These are phyloP conservation scores for Lacerta viridis DNA, from an alignment of 2,797 vertebrate genomes.

Conservation along the genomic window DNA sequence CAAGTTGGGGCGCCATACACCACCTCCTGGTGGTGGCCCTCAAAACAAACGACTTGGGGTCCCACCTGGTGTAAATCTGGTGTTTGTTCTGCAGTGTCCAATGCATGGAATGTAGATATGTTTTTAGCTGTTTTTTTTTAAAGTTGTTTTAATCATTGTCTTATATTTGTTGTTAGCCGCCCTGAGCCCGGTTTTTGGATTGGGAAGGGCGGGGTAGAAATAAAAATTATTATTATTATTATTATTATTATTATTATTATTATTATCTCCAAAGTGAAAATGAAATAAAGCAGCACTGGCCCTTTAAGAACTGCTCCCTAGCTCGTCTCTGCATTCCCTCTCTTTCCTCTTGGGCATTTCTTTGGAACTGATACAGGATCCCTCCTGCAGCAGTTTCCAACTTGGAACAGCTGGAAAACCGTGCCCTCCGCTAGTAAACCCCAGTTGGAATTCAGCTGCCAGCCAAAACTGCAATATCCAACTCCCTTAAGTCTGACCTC, in stretches of 20 bases:
- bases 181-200: too few relatives aligned
- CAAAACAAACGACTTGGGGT: neutral
- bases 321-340: neutral
- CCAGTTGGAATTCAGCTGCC: constrained; percentile 35
- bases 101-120: too few relatives aligned
- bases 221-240: too few relatives aligned
- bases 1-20: neutral
- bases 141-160: too few relatives aligned
- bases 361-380: constrained; percentile 29
- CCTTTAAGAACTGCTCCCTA: constrained; percentile 34
- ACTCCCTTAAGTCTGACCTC: constrained; percentile 32
- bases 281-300: neutral
- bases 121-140: neutral
- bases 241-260: too few relatives aligned
- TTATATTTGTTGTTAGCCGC: too few relatives aligned
- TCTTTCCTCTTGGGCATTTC: constrained; percentile 33
- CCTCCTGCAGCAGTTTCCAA: too few relatives aligned
- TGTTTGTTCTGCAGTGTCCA: neutral
- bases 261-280: neutral
- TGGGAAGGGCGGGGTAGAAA: too few relatives aligned
- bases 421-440: constrained; percentile 12
- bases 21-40: neutral
- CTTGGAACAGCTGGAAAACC: constrained; percentile 46
- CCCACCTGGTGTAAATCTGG: neutral
- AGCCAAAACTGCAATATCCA: constrained; percentile 22